Evolutionary conservation across 64 coral and sea anemone genomes (phyloP).

Genomic region (Pachyseris speciosa): DNA sequence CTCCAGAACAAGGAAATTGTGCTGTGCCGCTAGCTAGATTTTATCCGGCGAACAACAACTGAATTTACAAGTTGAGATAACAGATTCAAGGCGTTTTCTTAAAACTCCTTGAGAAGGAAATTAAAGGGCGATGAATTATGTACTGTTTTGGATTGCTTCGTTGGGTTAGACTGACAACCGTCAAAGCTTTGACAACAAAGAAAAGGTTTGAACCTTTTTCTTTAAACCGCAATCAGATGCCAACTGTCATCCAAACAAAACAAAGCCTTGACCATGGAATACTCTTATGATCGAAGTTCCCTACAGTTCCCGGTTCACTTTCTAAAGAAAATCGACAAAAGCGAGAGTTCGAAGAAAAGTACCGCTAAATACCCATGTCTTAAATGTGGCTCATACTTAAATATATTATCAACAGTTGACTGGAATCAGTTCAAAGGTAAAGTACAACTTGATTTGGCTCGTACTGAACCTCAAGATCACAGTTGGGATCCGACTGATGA

Average conservation of each 20-base stretch:
- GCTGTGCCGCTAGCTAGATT: neutral
- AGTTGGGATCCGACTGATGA: neutral
- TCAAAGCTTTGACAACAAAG: neutral
- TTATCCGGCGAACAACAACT: neutral
- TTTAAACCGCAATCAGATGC: neutral
- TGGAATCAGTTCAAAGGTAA: too few relatives aligned
- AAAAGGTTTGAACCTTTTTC: neutral
- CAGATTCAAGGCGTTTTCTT: neutral
- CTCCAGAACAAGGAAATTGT: neutral
- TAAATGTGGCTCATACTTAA: too few relatives aligned
- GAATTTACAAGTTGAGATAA: neutral
- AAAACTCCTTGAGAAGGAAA: neutral
- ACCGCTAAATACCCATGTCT: too few relatives aligned
- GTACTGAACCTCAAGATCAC: neutral
- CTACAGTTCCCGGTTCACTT: too few relatives aligned
- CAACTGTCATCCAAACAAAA: too few relatives aligned
- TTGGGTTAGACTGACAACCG: neutral
- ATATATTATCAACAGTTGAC: too few relatives aligned
- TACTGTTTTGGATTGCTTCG: neutral
- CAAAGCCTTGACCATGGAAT: too few relatives aligned
- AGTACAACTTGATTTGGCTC: neutral
- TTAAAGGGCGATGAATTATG: neutral
- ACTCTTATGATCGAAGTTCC: too few relatives aligned
- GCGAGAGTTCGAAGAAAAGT: too few relatives aligned
- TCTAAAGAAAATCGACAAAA: too few relatives aligned